Percentiles rank a stretch among this genome's conserved stretches.
These are phyloP conservation scores for Champsocephalus esox DNA, from an alignment of 2,797 vertebrate species.

Conservation along the genomic window DNA sequence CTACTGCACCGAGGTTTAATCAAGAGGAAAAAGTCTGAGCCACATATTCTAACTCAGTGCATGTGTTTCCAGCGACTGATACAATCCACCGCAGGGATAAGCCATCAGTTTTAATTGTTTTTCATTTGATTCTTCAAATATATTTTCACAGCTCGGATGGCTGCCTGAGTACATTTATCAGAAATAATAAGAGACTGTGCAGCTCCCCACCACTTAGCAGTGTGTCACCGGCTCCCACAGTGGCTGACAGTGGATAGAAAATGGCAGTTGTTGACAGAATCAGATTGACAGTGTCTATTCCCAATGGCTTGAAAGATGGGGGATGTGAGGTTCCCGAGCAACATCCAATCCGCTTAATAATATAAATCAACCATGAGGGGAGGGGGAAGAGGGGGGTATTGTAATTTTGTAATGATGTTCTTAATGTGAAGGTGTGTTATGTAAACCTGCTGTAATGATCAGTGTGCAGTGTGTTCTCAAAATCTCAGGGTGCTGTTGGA, in stretches of 20 bases:
- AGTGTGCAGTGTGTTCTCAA: neutral
- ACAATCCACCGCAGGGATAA: neutral
- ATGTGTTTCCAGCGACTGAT: neutral
- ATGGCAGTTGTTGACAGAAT: conserved; percentile 53
- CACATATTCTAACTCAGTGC: neutral
- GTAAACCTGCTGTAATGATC: conserved; percentile 20
- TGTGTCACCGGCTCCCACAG: conserved; percentile 10
- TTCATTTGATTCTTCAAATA: neutral
- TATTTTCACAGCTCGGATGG: neutral
- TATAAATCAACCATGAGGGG: conserved; percentile 10
- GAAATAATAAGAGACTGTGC: neutral
- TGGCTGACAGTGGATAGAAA: conserved; percentile 40
- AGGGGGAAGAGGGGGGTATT: neutral
- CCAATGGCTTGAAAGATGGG: conserved; percentile 34
- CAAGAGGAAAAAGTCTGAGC: conserved; percentile 13
- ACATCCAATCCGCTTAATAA: conserved; percentile 57
- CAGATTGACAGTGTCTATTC: conserved; percentile 39
- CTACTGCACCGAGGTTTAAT: conserved; percentile 44
- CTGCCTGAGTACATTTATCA: neutral
- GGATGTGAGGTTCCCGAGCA: conserved; percentile 62
- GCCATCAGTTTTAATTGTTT: neutral
- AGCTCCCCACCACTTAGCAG: conserved; percentile 9
- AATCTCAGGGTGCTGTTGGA: neutral
- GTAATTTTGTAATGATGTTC: conserved; percentile 21
- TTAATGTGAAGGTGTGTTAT: conserved; percentile 42